Evolutionary conservation across 2,797 vertebrate genomes (phyloP).

Genomic region (Epinephelus awoara): DNA sequence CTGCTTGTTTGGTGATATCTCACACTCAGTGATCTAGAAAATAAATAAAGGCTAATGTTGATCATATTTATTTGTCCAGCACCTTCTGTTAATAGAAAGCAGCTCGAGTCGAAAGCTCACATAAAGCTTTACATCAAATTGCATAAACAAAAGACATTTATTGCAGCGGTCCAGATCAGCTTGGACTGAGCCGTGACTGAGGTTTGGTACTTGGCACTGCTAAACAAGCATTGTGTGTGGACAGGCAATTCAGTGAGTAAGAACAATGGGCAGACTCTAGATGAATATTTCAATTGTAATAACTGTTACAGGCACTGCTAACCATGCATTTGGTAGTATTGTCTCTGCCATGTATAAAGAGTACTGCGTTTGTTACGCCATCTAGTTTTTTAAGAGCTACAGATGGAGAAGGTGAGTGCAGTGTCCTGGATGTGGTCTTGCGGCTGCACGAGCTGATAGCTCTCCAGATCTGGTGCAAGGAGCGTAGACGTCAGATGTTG

Average conservation of each 20-base stretch:
- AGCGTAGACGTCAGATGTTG: neutral
- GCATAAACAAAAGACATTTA: constrained; percentile 7
- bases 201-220: constrained; percentile 57
- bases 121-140: constrained; percentile 6
- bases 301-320: constrained; percentile 60
- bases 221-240: constrained; percentile 58
- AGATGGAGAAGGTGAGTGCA: constrained; percentile 68
- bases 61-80: neutral
- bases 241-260: constrained; percentile 52
- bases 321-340: constrained; percentile 59
- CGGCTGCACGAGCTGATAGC: neutral
- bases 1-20: neutral
- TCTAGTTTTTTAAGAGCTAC: constrained; percentile 24
- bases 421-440: neutral
- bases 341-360: constrained; percentile 70
- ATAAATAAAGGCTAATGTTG: neutral
- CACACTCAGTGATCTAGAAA: neutral
- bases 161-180: neutral
- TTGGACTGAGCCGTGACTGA: constrained; percentile 19
- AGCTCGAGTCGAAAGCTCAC: neutral
- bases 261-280: constrained; percentile 69
- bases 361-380: constrained; percentile 22
- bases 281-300: constrained; percentile 70
- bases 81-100: neutral
- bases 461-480: constrained; percentile 2